phyloP scores from a whole-genome alignment of 92 coral and sea anemone genomes.

The Paramuricea clavata region DNA sequence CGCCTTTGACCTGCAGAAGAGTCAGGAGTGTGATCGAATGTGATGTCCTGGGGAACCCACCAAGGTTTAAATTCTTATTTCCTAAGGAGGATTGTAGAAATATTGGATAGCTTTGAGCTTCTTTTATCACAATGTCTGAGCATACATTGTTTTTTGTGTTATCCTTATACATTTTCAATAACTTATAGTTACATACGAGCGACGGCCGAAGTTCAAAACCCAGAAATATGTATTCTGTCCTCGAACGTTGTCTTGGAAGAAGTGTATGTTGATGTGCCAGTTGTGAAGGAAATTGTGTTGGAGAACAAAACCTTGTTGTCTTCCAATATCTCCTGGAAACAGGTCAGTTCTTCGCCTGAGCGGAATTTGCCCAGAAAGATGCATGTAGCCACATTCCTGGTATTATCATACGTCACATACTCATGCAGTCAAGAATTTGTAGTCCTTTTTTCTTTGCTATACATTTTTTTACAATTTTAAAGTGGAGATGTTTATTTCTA shows the following conservation, averaged over 20 bases:
- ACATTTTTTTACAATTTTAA: too few relatives aligned
- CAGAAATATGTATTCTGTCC: constrained; percentile 85
- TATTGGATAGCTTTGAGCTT: background rate
- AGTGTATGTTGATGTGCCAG: constrained; percentile 90
- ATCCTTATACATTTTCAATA: background rate
- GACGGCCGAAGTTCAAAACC: constrained; percentile 90
- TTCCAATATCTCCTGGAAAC: constrained; percentile 82
- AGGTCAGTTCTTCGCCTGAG: constrained; percentile 63
- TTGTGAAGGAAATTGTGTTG: constrained; percentile 80
- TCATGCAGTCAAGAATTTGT: background rate
- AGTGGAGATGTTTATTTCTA: too few relatives aligned
- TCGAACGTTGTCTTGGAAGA: constrained; percentile 89
- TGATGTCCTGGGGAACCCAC: constrained; percentile 71
- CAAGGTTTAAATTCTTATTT: constrained; percentile 72
- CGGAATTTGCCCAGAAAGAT: background rate
- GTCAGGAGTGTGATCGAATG: constrained; percentile 90
- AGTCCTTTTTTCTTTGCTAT: too few relatives aligned
- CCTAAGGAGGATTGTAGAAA: background rate
- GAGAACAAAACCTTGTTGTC: constrained; percentile 85
- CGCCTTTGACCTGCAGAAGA: constrained; percentile 72
- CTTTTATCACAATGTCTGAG: background rate
- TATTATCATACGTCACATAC: too few relatives aligned
- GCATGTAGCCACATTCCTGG: too few relatives aligned
- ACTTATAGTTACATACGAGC: constrained; percentile 89
- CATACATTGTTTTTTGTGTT: background rate